These are phyloP conservation scores for Gobius niger DNA, from an alignment of 2,113 vertebrate genomes.

Conservation along the genomic window DNA sequence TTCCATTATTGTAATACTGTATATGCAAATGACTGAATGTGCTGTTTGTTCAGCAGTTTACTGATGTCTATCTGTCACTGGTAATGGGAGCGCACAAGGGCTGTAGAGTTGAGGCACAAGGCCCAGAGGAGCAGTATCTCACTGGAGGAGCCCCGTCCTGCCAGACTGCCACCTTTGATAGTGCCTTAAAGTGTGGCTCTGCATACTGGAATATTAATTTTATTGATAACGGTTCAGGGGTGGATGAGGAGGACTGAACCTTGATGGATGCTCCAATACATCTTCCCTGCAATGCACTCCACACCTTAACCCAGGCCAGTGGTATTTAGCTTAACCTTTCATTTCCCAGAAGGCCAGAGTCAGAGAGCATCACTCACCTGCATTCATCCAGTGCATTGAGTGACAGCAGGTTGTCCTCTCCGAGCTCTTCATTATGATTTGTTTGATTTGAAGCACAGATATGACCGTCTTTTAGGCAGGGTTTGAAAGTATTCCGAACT, in stretches of 20 bases:
- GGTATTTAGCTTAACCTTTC: constrained; percentile 70
- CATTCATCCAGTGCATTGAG: constrained; percentile 14
- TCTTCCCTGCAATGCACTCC: constrained; percentile 30
- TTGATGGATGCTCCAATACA: constrained; percentile 65
- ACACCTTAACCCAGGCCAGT: constrained; percentile 50
- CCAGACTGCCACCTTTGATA: constrained; percentile 20
- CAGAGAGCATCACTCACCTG: constrained; percentile 31
- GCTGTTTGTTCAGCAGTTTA: constrained; percentile 80
- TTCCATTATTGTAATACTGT: constrained; percentile 71
- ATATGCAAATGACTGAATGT: constrained; percentile 77
- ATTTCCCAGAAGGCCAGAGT: constrained; percentile 53
- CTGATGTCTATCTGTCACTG: constrained; percentile 75
- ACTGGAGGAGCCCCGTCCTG: constrained; percentile 45
- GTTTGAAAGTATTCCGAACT: no score
- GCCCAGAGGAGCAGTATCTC: constrained; percentile 71
- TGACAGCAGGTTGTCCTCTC: constrained; percentile 16
- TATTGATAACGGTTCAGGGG: constrained; percentile 40
- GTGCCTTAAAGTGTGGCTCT: constrained; percentile 35
- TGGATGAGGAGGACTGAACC: constrained; percentile 40
- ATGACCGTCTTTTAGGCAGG: neutral
- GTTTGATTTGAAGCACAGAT: constrained; percentile 5
- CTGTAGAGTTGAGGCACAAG: constrained; percentile 71
- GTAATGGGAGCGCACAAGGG: constrained; percentile 74
- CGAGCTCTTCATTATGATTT: constrained; percentile 18
- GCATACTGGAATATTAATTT: constrained; percentile 60